phyloP scores from a whole-genome alignment of 2,888 invertebrate genomes.

The Metopia argyrocephala region DNA sequence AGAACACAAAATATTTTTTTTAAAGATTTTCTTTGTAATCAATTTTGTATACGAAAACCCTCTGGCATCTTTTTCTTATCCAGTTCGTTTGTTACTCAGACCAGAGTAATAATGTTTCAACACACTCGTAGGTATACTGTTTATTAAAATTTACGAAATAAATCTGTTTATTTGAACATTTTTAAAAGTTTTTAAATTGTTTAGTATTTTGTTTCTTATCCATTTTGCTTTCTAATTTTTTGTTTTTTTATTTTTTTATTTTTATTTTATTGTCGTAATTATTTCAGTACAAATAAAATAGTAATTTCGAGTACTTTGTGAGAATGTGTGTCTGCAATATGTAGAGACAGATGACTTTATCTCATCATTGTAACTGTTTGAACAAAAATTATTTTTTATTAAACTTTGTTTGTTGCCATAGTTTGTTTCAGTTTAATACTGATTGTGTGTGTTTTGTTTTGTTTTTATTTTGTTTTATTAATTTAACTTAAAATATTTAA shows the following conservation, averaged over 20 bases:
- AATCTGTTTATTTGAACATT: not conserved
- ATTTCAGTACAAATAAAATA: too few species aligned
- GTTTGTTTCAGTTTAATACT: not conserved
- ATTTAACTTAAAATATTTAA: not conserved
- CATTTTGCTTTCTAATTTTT: not conserved
- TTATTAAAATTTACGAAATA: not conserved
- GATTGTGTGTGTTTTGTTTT: not conserved
- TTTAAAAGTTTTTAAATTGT: slow-evolving; percentile 1
- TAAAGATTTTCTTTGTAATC: too few species aligned
- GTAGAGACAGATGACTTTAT: not conserved
- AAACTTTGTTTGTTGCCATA: not conserved
- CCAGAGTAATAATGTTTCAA: not conserved
- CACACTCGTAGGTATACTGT: not conserved
- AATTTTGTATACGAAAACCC: too few species aligned
- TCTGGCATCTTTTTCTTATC: not conserved
- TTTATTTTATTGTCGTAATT: not conserved
- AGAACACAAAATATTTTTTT: too few species aligned
- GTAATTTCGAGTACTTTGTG: too few species aligned
- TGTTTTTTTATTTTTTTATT: not conserved
- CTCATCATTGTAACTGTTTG: not conserved
- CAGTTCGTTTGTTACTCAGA: not conserved
- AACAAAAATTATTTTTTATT: not conserved
- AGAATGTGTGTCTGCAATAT: too few species aligned
- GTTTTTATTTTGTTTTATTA: not conserved
- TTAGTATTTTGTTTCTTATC: not conserved